phyloP scores from a whole-genome alignment of 2,888 invertebrate species.

The Schizaphis graminum region DNA sequence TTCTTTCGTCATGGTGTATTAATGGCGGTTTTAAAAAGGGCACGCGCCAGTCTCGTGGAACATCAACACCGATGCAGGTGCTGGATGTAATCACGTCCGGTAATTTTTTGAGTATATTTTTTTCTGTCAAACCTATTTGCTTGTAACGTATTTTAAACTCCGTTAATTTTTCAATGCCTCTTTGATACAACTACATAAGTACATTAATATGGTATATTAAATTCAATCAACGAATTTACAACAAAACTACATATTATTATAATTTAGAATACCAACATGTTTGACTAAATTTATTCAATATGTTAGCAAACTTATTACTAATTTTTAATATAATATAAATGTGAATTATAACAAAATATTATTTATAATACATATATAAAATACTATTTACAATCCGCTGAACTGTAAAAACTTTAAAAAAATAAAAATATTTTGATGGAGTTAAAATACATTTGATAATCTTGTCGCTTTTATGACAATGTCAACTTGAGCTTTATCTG shows the following conservation, averaged over 20 bases:
- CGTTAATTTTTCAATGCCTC: neutral
- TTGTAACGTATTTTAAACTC: neutral
- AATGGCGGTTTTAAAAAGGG: slow-evolving; percentile 45
- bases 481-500: slow-evolving; percentile 33
- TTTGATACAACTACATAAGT: neutral
- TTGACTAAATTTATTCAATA: neutral
- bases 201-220: neutral
- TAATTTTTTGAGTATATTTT: slow-evolving; percentile 31
- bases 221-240: neutral
- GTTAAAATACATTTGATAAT: neutral
- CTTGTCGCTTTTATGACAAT: slow-evolving; percentile 33
- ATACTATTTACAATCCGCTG: neutral
- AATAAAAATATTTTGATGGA: neutral
- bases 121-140: neutral
- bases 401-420: neutral
- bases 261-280: neutral
- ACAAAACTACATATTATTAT: neutral
- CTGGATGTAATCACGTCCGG: slow-evolving; percentile 55
- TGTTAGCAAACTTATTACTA: neutral
- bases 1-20: slow-evolving; percentile 49
- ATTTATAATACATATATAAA: neutral
- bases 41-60: slow-evolving; percentile 63
- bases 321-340: neutral
- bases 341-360: neutral
- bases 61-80: slow-evolving; percentile 43